Conservation (phyloP, 2,113 vertebrate species). For the Heterochromis multidens region DNA sequence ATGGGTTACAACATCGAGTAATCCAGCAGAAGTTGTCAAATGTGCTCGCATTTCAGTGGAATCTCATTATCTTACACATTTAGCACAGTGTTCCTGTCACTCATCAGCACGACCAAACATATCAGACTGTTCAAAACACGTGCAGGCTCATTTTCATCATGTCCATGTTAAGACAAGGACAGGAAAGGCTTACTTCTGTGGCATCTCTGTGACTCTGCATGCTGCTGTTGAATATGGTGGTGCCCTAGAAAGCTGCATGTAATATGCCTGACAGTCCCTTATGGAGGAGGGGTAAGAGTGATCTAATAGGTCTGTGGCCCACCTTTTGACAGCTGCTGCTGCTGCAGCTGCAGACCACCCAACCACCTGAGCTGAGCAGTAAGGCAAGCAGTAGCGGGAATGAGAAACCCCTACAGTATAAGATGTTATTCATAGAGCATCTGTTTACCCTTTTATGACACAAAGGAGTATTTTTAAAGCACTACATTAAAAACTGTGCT, state of each 20-base stretch:
- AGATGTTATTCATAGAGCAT: neutral
- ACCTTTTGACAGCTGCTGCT: slow-evolving; percentile 65
- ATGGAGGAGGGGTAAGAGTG: slow-evolving; percentile 68
- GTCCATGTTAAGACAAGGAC: neutral
- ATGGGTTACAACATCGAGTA: neutral
- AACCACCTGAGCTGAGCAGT: slow-evolving; percentile 48
- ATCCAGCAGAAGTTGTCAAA: slow-evolving; percentile 19
- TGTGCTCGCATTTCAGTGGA: slow-evolving; percentile 8
- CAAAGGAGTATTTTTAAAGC: neutral
- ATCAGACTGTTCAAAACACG: slow-evolving; percentile 10
- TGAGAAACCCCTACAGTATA: neutral
- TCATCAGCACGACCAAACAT: neutral
- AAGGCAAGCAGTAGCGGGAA: slow-evolving; percentile 3
- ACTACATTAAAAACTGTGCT: neutral
- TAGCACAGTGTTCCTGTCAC: slow-evolving; percentile 1
- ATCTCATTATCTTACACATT: slow-evolving; percentile 40
- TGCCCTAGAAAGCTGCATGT: slow-evolving; percentile 62
- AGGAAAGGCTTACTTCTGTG: neutral
- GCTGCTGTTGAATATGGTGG: slow-evolving; percentile 24
- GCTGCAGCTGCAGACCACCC: slow-evolving; percentile 43
- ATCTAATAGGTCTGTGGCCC: slow-evolving; percentile 58
- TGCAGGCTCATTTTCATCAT: neutral
- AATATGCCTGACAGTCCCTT: slow-evolving; percentile 47
- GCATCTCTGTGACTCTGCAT: neutral
- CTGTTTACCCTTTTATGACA: neutral